Conservation (phyloP, 1,140 invertebrate genomes). For the Lepeophtheirus salmonis region DNA sequence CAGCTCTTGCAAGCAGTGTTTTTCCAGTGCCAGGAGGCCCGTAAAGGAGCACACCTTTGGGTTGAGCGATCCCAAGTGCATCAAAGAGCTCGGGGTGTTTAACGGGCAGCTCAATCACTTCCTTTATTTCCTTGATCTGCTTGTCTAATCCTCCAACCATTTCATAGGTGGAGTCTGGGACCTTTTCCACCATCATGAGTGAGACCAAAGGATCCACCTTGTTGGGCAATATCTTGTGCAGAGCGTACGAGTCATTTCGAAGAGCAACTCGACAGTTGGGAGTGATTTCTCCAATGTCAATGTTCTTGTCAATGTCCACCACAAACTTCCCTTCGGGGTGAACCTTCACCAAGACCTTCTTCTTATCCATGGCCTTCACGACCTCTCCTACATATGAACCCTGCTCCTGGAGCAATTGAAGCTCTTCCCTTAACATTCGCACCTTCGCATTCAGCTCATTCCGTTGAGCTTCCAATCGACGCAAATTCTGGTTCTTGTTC, state of each 20-base stretch:
- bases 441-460: constrained; percentile 99
- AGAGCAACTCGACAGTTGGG: constrained; percentile 93
- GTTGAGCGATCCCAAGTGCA: constrained; percentile 95
- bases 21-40: constrained; percentile 79
- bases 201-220: constrained; percentile 52
- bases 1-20: constrained; percentile 70
- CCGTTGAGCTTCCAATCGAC: constrained; percentile 89
- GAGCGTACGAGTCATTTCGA: constrained; percentile 92
- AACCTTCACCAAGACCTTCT: constrained; percentile 93
- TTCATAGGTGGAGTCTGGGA: constrained; percentile 97
- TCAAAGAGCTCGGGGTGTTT: constrained; percentile 99
- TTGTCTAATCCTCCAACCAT: constrained; percentile 99
- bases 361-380: constrained; percentile 99
- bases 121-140: constrained; percentile 99
- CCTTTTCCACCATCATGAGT: constrained; percentile 99
- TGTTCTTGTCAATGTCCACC: constrained; percentile 97
- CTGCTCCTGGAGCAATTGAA: constrained; percentile 94
- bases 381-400: constrained; percentile 99
- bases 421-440: constrained; percentile 87
- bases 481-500: constrained; percentile 91
- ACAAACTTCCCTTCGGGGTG: constrained; percentile 99
- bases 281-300: constrained; percentile 94
- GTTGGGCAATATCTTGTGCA: constrained; percentile 97
- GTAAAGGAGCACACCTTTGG: constrained; percentile 94
- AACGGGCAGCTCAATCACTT: constrained; percentile 97